Base-by-base conservation (phyloP, 2,797 vertebrate species). In the Xenopus petersii region DNA sequence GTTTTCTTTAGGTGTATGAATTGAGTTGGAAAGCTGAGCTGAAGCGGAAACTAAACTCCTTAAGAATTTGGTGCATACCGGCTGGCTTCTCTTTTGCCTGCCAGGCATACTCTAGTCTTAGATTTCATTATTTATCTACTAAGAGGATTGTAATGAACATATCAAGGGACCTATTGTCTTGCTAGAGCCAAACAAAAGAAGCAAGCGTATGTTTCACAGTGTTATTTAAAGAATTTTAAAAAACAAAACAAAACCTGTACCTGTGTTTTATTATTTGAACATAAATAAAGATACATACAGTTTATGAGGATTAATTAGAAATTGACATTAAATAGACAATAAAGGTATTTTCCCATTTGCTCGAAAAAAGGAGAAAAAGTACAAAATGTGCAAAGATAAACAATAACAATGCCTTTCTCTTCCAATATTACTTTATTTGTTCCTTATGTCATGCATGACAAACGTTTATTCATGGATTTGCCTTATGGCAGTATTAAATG, bases 1-100 rank as follows among this genome's bases (percentile, higher is more conserved):
- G 86, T 88, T 89, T 89, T 86, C 84, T 85, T 88, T 88, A 83
- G 85, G 86, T 82, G 83, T 81, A 85, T 81, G 82, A 84, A 85
- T 82, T 81, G 81, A 61, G 6, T 84, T 64, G 82, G 87, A 87
- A 88, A 88, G 82, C 84, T 82, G 86, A 87, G 83, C 85, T 80
- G 83, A 85, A 88, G 79, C 84, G 86, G 88, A 89, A 89, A 87
- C 83, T 84, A 82, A 82, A 81, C 83, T 87, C 84, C 84, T 81
- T 80, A 88, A 87, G 87, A 88, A 88, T 89, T 85, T 87, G 86
- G 86, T 83, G 82, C 85, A 80, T 77, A 73, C 83, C 66, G 83
- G 86, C 83, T 82, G 83, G 83, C 84, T 84, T 82, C 83, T 85
- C 83, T 85, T 74, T 87, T 86, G 85, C 87, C 84, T 86, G 86